Conservation (phyloP, 1,140 invertebrate genomes). For the Solenopsis invicta region DNA sequence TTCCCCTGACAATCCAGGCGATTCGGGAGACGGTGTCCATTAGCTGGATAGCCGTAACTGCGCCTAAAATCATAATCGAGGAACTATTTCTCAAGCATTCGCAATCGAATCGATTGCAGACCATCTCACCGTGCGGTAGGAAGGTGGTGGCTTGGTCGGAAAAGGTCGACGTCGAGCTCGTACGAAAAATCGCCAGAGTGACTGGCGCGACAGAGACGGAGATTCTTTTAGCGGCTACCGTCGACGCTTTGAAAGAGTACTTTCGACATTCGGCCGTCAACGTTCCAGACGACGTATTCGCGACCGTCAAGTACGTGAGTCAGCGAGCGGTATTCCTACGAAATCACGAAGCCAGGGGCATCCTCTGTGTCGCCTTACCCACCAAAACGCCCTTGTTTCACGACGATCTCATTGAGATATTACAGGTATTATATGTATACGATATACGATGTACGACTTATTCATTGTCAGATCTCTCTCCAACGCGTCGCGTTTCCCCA, state of each 20-base stretch:
- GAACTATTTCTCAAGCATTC: conserved; percentile 87
- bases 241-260: conserved; percentile 89
- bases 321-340: conserved; percentile 86
- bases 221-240: conserved; percentile 89
- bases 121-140: conserved; percentile 91
- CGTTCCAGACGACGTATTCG: conserved; percentile 87
- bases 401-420: conserved; percentile 83
- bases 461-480: conserved; percentile 10
- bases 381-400: conserved; percentile 85
- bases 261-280: conserved; percentile 87
- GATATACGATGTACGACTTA: too few species aligned
- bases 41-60: conserved; percentile 87
- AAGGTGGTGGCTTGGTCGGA: conserved; percentile 93
- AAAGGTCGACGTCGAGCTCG: conserved; percentile 88
- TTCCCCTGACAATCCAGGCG: conserved; percentile 88
- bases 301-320: conserved; percentile 88
- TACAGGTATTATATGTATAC: conserved; percentile 77
- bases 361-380: conserved; percentile 88
- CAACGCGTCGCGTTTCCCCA: not conserved
- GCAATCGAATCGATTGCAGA: conserved; percentile 88
- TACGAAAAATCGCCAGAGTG: conserved; percentile 88
- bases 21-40: conserved; percentile 88
- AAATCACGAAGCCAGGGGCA: conserved; percentile 87
- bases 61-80: conserved; percentile 88
- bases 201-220: conserved; percentile 90